Evolutionary conservation across 1,140 invertebrate genomes (phyloP).

Genomic region (Euglossa dilemma): DNA sequence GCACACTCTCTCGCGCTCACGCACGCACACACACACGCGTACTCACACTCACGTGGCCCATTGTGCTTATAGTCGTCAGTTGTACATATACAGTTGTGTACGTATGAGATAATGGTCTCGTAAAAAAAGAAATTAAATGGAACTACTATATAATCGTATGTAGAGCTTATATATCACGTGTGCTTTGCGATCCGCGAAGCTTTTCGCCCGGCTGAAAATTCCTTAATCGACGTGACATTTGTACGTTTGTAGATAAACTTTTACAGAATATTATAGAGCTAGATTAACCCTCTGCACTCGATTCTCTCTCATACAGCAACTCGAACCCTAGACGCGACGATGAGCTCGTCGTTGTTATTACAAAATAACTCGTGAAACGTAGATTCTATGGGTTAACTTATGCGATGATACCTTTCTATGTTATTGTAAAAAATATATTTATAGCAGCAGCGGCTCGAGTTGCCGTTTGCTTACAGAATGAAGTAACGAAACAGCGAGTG

Average conservation of each 20-base stretch:
- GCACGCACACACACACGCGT: slow-evolving; percentile 24
- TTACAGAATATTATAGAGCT: not conserved
- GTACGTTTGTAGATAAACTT: no score
- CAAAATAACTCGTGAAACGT: no score
- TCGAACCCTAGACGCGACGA: no score
- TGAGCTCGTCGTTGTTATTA: no score
- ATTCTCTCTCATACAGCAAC: no score
- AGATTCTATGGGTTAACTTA: no score
- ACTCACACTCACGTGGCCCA: slow-evolving; percentile 15
- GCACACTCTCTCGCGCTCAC: slow-evolving; percentile 8
- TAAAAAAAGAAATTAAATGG: slow-evolving; percentile 49
- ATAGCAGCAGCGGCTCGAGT: no score
- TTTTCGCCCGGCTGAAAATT: not conserved
- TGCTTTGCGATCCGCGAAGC: slow-evolving; percentile 28
- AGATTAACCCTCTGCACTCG: no score
- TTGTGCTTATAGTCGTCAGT: slow-evolving; percentile 3
- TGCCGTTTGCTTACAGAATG: no score
- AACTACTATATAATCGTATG: slow-evolving; percentile 46
- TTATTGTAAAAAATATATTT: no score
- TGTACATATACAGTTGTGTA: slow-evolving; percentile 48
- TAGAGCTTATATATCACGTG: slow-evolving; percentile 59
- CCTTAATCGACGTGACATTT: not conserved
- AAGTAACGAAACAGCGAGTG: no score
- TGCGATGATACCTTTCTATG: no score
- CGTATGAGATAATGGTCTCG: slow-evolving; percentile 46